Evolutionary conservation across 2,888 invertebrate genomes (phyloP).

Genomic region (Cryptocheilus praepositus): DNA sequence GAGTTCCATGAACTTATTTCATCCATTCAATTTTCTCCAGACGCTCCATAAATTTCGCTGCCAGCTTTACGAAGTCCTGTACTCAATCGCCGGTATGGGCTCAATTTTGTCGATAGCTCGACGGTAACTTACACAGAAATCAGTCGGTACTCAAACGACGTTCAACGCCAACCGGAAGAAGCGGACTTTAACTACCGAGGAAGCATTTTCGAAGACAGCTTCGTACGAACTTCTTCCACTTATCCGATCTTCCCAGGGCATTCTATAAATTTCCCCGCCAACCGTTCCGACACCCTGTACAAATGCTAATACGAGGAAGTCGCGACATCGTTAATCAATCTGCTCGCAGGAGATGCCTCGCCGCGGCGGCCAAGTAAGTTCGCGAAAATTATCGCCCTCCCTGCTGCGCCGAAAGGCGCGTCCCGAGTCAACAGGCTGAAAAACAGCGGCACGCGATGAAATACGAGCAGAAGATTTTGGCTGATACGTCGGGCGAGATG

Average conservation of each 20-base stretch:
- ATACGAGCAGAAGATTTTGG: not conserved
- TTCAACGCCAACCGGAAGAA: not conserved
- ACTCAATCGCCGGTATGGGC: too few species aligned
- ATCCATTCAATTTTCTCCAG: too few species aligned
- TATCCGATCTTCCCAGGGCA: too few species aligned
- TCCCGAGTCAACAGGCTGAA: conserved; percentile 32
- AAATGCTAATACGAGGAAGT: too few species aligned
- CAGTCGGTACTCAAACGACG: conserved; percentile 12
- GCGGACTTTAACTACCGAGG: not conserved
- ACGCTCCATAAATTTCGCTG: too few species aligned
- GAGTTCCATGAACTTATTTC: too few species aligned
- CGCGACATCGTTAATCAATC: conserved; percentile 15
- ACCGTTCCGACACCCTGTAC: too few species aligned
- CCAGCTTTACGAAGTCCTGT: too few species aligned
- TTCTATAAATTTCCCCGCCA: too few species aligned
- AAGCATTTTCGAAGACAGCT: not conserved
- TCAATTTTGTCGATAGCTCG: conserved; percentile 47
- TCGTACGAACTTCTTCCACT: too few species aligned
- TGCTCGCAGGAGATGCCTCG: conserved; percentile 17
- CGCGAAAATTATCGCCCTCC: conserved; percentile 46
- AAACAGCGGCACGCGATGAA: conserved; percentile 31
- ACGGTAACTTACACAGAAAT: conserved; percentile 34
- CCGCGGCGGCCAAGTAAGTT: conserved; percentile 26
- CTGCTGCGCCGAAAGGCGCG: conserved; percentile 9
- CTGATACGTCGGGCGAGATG: conserved; percentile 40